These are phyloP conservation scores for Poecile montanus DNA, from an alignment of 2,797 vertebrate species.

Conservation along the genomic window DNA sequence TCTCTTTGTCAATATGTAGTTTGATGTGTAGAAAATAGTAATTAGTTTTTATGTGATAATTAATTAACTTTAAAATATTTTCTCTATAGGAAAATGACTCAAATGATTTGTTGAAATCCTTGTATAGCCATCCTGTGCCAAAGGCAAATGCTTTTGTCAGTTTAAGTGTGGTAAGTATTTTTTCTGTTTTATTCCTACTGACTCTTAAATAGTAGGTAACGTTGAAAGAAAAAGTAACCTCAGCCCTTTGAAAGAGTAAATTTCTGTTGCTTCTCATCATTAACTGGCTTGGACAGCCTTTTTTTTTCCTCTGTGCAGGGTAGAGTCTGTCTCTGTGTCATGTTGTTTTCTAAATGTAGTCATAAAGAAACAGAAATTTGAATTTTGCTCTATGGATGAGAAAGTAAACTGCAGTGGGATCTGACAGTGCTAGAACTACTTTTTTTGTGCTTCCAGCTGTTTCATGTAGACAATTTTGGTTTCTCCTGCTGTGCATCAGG, in stretches of 20 bases:
- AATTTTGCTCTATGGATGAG: neutral
- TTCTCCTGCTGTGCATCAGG: constrained; percentile 26
- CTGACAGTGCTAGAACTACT: neutral
- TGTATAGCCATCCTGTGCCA: constrained; percentile 91
- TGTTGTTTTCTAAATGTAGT: neutral
- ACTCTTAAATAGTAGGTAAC: neutral
- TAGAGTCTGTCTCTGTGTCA: neutral
- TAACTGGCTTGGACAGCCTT: neutral
- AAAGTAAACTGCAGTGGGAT: neutral
- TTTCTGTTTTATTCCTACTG: neutral
- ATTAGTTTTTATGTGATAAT: neutral
- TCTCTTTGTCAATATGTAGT: neutral
- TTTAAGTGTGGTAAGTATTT: constrained; percentile 91
- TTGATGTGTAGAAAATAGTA: neutral
- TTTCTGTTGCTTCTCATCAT: neutral
- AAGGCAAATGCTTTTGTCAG: constrained; percentile 89
- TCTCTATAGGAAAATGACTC: constrained; percentile 88
- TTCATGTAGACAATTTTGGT: constrained; percentile 6
- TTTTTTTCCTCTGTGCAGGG: neutral
- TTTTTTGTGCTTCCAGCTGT: constrained; percentile 1
- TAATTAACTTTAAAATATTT: constrained; percentile 45
- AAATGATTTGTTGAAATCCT: constrained; percentile 90
- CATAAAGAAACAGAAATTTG: constrained; percentile 20
- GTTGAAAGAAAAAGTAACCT: neutral
- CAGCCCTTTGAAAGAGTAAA: neutral